A percentile compares a stretch with the other conserved stretches of the same genome.
Conservation (phyloP, 2,888 invertebrate genomes). For the Drosophila anceps region DNA sequence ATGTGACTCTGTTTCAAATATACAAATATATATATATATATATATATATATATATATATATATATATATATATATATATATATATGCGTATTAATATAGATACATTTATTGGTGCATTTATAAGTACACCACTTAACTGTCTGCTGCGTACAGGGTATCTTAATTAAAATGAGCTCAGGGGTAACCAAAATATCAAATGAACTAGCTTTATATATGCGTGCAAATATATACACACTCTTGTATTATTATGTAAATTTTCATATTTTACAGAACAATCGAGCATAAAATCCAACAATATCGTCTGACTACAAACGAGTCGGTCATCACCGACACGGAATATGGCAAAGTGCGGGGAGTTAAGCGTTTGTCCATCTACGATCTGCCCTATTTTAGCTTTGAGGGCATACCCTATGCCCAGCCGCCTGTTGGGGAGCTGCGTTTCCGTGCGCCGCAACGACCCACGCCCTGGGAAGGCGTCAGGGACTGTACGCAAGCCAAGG, state of each 20-base stretch:
- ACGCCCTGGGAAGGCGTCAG: slow-evolving; percentile 85
- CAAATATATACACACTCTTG: background rate
- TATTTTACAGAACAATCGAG: slow-evolving; percentile 75
- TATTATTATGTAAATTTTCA: slow-evolving; percentile 47
- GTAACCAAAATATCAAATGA: slow-evolving; percentile 42
- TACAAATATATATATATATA: background rate
- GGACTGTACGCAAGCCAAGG: slow-evolving; percentile 83
- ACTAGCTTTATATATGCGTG: slow-evolving; percentile 8
- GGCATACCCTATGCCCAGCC: slow-evolving; percentile 85
- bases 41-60: background rate
- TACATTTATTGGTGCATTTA: background rate
- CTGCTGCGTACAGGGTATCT: slow-evolving; percentile 8
- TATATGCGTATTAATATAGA: background rate
- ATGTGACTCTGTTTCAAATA: no score
- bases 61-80: background rate
- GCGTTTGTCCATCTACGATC: slow-evolving; percentile 79
- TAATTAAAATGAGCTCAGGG: slow-evolving; percentile 52
- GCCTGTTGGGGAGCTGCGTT: slow-evolving; percentile 83
- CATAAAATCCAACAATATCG: slow-evolving; percentile 82
- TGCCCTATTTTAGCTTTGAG: slow-evolving; percentile 83
- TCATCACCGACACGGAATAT: slow-evolving; percentile 82
- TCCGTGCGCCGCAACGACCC: slow-evolving; percentile 85
- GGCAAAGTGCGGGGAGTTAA: slow-evolving; percentile 83
- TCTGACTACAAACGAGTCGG: slow-evolving; percentile 78
- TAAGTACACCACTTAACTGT: background rate